These are phyloP conservation scores for Epsilonema sp. DNA, from an alignment of 2,888 invertebrate genomes.

Conservation along the genomic window DNA sequence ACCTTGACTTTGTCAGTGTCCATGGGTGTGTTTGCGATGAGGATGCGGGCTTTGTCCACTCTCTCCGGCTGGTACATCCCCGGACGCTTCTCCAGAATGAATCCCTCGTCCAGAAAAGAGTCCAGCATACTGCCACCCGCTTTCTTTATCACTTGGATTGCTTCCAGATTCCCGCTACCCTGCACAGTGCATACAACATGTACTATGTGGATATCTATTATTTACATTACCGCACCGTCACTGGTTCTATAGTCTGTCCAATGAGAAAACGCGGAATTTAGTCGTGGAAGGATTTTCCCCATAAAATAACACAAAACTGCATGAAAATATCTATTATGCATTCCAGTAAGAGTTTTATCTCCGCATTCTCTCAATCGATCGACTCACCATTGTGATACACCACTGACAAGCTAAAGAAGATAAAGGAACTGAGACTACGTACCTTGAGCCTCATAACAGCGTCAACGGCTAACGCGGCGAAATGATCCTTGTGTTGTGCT, in stretches of 20 bases:
- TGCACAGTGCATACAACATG: too few species aligned
- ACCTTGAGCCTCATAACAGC: slow-evolving; percentile 73
- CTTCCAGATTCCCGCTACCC: slow-evolving; percentile 77
- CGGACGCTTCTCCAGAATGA: slow-evolving; percentile 81
- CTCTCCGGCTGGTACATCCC: slow-evolving; percentile 92
- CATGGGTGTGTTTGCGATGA: slow-evolving; percentile 99
- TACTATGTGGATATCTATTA: too few species aligned
- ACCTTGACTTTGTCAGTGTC: slow-evolving; percentile 95
- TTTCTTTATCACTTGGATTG: slow-evolving; percentile 94
- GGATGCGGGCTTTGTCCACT: slow-evolving; percentile 80
- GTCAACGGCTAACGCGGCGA: slow-evolving; percentile 80
- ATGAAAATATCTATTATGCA: too few species aligned
- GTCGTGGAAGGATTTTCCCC: too few species aligned
- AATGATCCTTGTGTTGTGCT: slow-evolving; percentile 87
- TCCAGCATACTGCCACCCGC: slow-evolving; percentile 76
- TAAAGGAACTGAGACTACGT: not conserved
- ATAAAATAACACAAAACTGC: too few species aligned
- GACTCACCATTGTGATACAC: too few species aligned
- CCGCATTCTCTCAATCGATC: too few species aligned
- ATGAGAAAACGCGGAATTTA: too few species aligned
- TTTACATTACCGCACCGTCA: too few species aligned
- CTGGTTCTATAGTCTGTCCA: too few species aligned
- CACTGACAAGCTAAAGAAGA: too few species aligned
- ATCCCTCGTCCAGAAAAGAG: slow-evolving; percentile 76
- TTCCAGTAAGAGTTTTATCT: too few species aligned